Base-by-base conservation (phyloP, 2,888 invertebrate species). In the Hymenopus coronatus region DNA sequence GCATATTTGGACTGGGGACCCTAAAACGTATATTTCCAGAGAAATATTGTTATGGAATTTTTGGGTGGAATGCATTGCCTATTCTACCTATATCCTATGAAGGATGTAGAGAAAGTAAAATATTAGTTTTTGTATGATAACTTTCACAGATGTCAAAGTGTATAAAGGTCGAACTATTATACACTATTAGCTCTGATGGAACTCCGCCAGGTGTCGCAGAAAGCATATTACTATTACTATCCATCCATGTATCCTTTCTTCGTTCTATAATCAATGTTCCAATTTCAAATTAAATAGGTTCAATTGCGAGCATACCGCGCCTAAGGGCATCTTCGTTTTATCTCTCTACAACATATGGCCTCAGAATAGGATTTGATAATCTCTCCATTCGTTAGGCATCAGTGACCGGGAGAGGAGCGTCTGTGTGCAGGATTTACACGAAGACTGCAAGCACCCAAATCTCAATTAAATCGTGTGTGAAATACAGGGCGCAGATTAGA, bases 391-490 rank as follows among this genome's bases (percentile, higher is more conserved):
- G 40, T 87, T 87, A 82, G 82, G 40, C 82, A 82, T 87, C 87
- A 87, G n/a, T 87, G 87, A 82, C 40, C 82, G 87, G 28, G 81
- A 86, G 28, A 86, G 28, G 86, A 87, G 86, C 87, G 70, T 87
- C 87, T 82, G 87, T 87, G 82, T 87, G 82, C 28, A 88, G 88
- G 85, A 88, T 88, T 85, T 88, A 88, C 85, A 88, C 85, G 85
- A 46, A 28, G 46, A 70, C 84, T 82, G 46, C 83, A 82, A 70
- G 82, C 84, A 40, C 46, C 88, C 84, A 89, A 89, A 89, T 89
- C 89, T 89, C 89, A 89, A 89, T 89, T 89, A 89, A 89, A 89
- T 89, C 89, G 89, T 84, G 88, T 89, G 87, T 81, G 85, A 88
- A 89, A 89, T 85, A 85, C 85, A 85, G 85, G 81, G 85, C 82